Base-by-base conservation (phyloP, 2,113 vertebrate genomes). In the Sapajus apella region DNA sequence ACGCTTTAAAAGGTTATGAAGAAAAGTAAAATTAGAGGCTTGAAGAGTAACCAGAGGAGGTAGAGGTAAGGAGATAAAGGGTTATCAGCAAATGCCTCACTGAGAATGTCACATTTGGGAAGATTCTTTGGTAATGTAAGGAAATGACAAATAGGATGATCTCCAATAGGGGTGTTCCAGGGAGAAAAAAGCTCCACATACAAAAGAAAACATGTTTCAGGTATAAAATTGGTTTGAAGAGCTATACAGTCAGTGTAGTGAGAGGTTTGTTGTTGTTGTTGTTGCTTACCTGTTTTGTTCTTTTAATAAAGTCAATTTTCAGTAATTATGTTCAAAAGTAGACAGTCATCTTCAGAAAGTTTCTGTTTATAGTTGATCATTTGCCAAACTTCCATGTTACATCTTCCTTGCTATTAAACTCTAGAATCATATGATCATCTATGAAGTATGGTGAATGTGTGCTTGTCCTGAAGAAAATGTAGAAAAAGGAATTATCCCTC, bases 361-460 rank as follows among this genome's bases (percentile, higher is more conserved):
- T 90, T 96, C 43, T 8, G 58, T 52, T 96, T 84, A 61, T 40
- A 55, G 50, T 21, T 66, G 37, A 32, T 68, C 18, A 75, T 91
- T 94, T 64, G 7, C 14, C 91, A 92, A 87, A 70, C 13, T 55
- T 92, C 25, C 87, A 2, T 37, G 87, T 87, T 87, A 27, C 32
- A 52, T 55, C 68, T 72, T 73, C 50, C 14, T 2, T 66, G 4
- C 3, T 47, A 55, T 81, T 77, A 81, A 96, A 56, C 5, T 89
- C 4, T 14, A 72, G 8, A 5, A n/a, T 85, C n/a, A 84, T 73
- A 68, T 18, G 7, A 32, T 82, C 21, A 21, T 27, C 30, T 56
- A 14, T 73, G 52, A 87, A 75, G 3, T 58, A 68, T 2, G 37
- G 20, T 64, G 8, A 83, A 16, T 81, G 14, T 64, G 81, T 95